These are phyloP conservation scores for Drosophila melanogaster DNA, from an alignment of 1,140 invertebrate genomes.

Conservation along the genomic window Release_6_plus_ISO1_MT NC_004354.4:12631501-12632000, in stretches of 20 bases:
- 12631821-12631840: conserved; percentile 5
- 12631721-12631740: conserved; percentile 1
- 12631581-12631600: not conserved
- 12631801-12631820: conserved; percentile 69
- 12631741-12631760: not conserved
- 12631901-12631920: conserved; percentile 8
- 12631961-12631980: not conserved
- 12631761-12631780: conserved; percentile 29
- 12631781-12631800: conserved; percentile 25
- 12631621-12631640: conserved; percentile 1
- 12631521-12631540: not conserved
- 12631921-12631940: conserved; percentile 32
- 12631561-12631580: not conserved
- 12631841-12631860: conserved; percentile 7
- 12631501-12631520: too few species aligned
- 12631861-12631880: conserved; percentile 8
- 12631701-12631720: conserved; percentile 24
- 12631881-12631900: not conserved
- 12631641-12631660: not conserved
- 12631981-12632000: conserved; percentile 26
- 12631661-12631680: conserved; percentile 27
- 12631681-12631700: conserved; percentile 21
- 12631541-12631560: not conserved
- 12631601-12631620: not conserved
- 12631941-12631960: conserved; percentile 7